Base-by-base conservation (phyloP, 1,140 invertebrate genomes). In the Vanessa atalanta region DNA sequence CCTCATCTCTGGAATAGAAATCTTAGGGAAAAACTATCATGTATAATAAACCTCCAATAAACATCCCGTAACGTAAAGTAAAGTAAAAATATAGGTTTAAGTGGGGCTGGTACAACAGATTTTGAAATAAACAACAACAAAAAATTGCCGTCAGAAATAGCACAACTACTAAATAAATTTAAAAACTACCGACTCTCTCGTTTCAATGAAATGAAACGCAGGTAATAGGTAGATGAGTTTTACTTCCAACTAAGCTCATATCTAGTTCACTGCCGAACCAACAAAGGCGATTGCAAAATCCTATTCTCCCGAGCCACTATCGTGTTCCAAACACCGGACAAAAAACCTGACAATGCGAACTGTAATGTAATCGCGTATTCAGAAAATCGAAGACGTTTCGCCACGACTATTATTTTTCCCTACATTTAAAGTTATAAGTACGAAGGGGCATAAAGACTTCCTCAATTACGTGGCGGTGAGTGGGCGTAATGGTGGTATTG, bases 391-490 rank as follows among this genome's bases (percentile, higher is more conserved):
- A 79, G 78, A 79, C 77, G 65, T 78, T 75, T 73, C 64, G 70
- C 55, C 9, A 65, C 47, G 72, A 70, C 72, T 78, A 82, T 79
- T 77, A 76, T 79, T 80, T 81, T 78, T 82, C 68, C 74, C 51
- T 69, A 70, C 70, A 72, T 65, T 64, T 64, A 70, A 68, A 75
- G 60, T 65, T 66, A 65, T 50, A 63, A 63, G 73, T 47, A 76
- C 79, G 82, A 47, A 80, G 84, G 83, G 75, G 74, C 66, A 79
- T 84, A 85, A 87, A 84, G 73, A 84, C 82, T 87, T 89, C 84
- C 87, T 87, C 84, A 87, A 89, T 89, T 87, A 87, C 79, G 78
- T 82, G 65, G 77, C 65, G 61, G 64, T 67, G 77, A 75, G 77
- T 78, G 64, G 63, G 51, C 37, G 37, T 63, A 48, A 67, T 73